These are phyloP conservation scores for Noctua pronuba DNA, from an alignment of 2,888 invertebrate species.

Conservation along the genomic window DNA sequence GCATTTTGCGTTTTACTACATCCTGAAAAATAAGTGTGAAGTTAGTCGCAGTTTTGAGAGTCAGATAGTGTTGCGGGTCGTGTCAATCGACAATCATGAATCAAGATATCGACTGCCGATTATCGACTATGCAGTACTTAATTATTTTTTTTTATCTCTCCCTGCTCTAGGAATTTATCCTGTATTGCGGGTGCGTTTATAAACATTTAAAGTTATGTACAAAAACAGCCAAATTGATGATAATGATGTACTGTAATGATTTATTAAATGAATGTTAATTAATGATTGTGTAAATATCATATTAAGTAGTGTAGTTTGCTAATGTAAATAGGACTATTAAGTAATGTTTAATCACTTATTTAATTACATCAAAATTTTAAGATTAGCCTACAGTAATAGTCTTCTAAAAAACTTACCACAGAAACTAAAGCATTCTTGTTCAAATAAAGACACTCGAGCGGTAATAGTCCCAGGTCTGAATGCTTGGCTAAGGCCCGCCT, in stretches of 20 bases:
- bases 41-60: too few relatives aligned
- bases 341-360: too few relatives aligned
- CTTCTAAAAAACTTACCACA: constrained; percentile 91
- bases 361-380: background rate
- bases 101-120: too few relatives aligned
- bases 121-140: too few relatives aligned
- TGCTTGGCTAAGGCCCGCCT: constrained; percentile 95
- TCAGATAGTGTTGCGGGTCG: background rate
- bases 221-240: background rate
- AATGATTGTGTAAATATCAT: background rate
- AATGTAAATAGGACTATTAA: too few relatives aligned
- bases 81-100: background rate
- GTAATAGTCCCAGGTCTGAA: constrained; percentile 96
- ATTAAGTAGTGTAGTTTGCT: background rate
- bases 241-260: background rate
- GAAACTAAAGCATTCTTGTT: constrained; percentile 97
- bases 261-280: too few relatives aligned
- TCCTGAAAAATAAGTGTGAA: too few relatives aligned
- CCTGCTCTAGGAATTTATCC: too few relatives aligned
- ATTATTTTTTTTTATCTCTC: too few relatives aligned
- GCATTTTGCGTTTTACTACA: background rate
- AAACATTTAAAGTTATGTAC: background rate
- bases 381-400: background rate
- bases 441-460: constrained; percentile 98
- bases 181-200: background rate